A percentile compares a stretch with the other conserved stretches of the same genome.
Evolutionary conservation across 2,888 invertebrate species (phyloP).

Genomic region (Drosophila falleni): DNA sequence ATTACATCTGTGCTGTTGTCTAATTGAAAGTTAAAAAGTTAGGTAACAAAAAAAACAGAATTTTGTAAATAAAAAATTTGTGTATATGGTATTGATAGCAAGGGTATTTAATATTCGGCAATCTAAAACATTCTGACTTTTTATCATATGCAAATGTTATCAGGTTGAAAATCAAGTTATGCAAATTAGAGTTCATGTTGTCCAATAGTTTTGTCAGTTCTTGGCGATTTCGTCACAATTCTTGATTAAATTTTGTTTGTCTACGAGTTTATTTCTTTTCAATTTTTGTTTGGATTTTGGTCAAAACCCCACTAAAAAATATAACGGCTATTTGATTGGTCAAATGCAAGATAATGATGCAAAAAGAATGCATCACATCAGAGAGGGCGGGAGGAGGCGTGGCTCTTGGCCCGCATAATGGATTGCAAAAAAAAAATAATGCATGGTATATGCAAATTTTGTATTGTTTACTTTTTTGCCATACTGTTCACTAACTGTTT

Average conservation of each 20-base stretch:
- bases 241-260: conserved; percentile 48
- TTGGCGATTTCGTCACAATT: conserved; percentile 66
- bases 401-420: conserved; percentile 28
- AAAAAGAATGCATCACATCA: conserved; percentile 5
- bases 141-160: conserved; percentile 1
- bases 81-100: no score
- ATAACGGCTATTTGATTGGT: conserved; percentile 58
- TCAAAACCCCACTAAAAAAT: conserved; percentile 63
- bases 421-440: conserved; percentile 52
- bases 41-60: no score
- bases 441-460: conserved; percentile 22
- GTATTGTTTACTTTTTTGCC: conserved; percentile 1
- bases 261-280: no score
- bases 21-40: no score
- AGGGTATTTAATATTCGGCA: conserved; percentile 7
- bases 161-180: conserved; percentile 47
- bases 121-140: not conserved
- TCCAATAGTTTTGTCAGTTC: conserved; percentile 43
- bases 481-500: conserved; percentile 10
- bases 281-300: conserved; percentile 55
- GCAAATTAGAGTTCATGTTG: conserved; percentile 40
- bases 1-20: no score
- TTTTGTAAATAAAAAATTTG: no score
- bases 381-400: not conserved
- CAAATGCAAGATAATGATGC: conserved; percentile 47